Evolutionary conservation across 2,113 vertebrate genomes (phyloP).

Genomic region (Sceloporus tristichus): DNA sequence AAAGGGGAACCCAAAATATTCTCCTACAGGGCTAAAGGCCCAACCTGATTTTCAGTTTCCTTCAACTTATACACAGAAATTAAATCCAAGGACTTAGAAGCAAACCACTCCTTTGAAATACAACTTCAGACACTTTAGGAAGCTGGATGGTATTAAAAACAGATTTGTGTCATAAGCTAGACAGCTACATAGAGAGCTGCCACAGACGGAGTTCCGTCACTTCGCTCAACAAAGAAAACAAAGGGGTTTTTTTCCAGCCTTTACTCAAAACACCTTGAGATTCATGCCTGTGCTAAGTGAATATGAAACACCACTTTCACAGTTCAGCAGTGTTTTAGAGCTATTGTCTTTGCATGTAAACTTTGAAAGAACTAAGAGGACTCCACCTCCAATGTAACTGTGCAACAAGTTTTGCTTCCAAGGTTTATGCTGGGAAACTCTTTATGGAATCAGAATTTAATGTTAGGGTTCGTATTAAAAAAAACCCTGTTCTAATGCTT

Average conservation of each 20-base stretch:
- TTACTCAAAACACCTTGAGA: slow-evolving; percentile 13
- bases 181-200: slow-evolving; percentile 36
- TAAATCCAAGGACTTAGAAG: slow-evolving; percentile 75
- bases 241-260: slow-evolving; percentile 6
- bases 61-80: slow-evolving; percentile 73
- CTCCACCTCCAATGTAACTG: slow-evolving; percentile 15
- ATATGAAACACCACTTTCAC: slow-evolving; percentile 30
- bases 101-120: slow-evolving; percentile 72
- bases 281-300: slow-evolving; percentile 15
- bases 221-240: slow-evolving; percentile 2
- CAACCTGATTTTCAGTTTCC: slow-evolving; percentile 71
- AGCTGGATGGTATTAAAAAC: slow-evolving; percentile 51
- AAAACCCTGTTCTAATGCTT: not conserved
- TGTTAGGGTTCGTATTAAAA: not conserved
- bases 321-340: slow-evolving; percentile 20
- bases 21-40: slow-evolving; percentile 74
- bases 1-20: slow-evolving; percentile 65
- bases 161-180: slow-evolving; percentile 67
- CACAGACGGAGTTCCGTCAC: slow-evolving; percentile 33
- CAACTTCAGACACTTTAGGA: slow-evolving; percentile 69
- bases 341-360: not conserved
- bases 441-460: slow-evolving; percentile 20
- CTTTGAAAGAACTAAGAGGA: slow-evolving; percentile 27
- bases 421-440: not conserved
- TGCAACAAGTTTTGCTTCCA: slow-evolving; percentile 23